phyloP scores from a whole-genome alignment of 2,797 vertebrate genomes.

The Chromobotia macracanthus region DNA sequence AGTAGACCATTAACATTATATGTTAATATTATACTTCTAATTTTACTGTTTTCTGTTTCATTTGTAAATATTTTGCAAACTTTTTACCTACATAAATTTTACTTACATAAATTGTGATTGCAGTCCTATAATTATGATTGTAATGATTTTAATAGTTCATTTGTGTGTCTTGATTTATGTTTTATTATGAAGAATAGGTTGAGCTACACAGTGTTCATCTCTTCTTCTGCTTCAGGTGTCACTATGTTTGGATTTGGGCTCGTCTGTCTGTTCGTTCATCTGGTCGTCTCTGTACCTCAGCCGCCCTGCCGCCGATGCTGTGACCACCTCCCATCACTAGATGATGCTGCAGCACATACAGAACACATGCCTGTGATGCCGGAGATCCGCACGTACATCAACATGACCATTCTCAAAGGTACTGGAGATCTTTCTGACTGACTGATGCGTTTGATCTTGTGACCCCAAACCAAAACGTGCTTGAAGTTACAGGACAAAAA shows the following conservation, averaged over 20 bases:
- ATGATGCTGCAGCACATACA: slow-evolving; percentile 60
- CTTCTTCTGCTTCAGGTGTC: slow-evolving; percentile 58
- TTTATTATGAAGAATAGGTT: too few species aligned
- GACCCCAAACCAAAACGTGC: background rate
- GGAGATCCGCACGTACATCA: slow-evolving; percentile 88
- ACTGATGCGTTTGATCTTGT: background rate
- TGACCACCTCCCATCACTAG: slow-evolving; percentile 76
- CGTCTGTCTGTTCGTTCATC: slow-evolving; percentile 56
- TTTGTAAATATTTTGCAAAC: too few species aligned
- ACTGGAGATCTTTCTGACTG: too few species aligned
- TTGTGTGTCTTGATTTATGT: too few species aligned
- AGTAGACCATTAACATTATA: too few species aligned
- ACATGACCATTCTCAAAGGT: slow-evolving; percentile 98
- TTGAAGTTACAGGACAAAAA: background rate
- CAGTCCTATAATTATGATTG: too few species aligned
- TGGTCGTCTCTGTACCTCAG: slow-evolving; percentile 64
- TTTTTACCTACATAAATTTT: too few species aligned
- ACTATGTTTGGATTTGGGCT: slow-evolving; percentile 70
- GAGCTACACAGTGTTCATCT: too few species aligned
- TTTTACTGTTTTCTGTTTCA: too few species aligned
- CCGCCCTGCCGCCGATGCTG: slow-evolving; percentile 83
- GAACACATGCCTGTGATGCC: slow-evolving; percentile 65
- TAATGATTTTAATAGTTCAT: too few species aligned
- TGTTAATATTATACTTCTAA: too few species aligned
- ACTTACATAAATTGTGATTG: too few species aligned